Evolutionary conservation across 2,797 vertebrate species (phyloP), one percentile per base, ranked within the genome.

Genomic region (Crocodylus rhombifer): DNA sequence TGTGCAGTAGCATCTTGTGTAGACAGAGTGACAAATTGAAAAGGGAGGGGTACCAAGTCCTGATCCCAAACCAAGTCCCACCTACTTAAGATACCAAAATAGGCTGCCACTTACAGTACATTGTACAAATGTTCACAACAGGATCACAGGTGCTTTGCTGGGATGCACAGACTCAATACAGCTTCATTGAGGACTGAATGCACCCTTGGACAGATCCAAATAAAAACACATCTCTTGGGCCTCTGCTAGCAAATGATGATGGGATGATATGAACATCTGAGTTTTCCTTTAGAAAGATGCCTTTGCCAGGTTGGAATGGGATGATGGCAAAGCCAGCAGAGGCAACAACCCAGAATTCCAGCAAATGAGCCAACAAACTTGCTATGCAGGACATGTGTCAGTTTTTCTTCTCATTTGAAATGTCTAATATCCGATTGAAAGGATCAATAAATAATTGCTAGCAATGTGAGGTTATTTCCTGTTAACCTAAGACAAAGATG

Each of bases 361-460:
- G 16, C 57, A 73, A 80, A 26, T 5, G 84, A 87, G 61, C 2
- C 67, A 33, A 33, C 20, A 13, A 67, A 23, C 25, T 60, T 62
- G 15, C 13, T 63, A 71, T 67, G 18, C 51, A 83, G 8, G 42
- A 51, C 42, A 51, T 11, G 42, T 51, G 9, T 51, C 42, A 51
- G 42, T 51, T 51, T 51, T 21, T 78, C 62, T 79, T 65, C 83
- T 86, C 12, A 57, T 82, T 92, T 74, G 88, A 25, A 23, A 63
- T 23, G 4, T 56, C 17, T 14, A 80, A 17, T 84, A 60, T 5
- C 1, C 18, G 18, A 25, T 65, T 30, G 30, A 89, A 67, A 58
- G 86, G 8, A 82, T 91, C 71, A 81, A 82, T 1, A 1, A 4
- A 3, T 79, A 86, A 83, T 25, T 81, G 33, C 69, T 87, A 81